phyloP scores from a whole-genome alignment of 1,140 invertebrate species.

The Sycophaga agraensis region DNA sequence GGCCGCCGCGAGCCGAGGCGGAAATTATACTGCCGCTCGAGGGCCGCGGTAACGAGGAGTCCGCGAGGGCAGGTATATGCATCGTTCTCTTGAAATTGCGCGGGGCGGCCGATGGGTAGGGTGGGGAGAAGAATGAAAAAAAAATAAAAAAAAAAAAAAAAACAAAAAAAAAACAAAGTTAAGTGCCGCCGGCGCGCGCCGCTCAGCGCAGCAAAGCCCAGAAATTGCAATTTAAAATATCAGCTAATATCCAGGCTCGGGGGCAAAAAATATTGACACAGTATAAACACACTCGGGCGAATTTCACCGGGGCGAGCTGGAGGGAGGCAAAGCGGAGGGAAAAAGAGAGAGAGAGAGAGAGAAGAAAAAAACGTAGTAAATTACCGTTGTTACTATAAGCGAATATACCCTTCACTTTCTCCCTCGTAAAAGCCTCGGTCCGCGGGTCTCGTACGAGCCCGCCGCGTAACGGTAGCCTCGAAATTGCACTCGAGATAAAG shows the following conservation, averaged over 20 bases:
- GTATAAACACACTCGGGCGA: slow-evolving; percentile 4
- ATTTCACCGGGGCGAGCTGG: not conserved
- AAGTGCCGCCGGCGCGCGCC: no score
- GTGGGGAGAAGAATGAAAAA: no score
- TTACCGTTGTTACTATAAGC: not conserved
- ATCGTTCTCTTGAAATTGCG: not conserved
- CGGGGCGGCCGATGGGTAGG: no score
- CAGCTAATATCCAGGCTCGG: not conserved
- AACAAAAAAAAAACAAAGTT: no score
- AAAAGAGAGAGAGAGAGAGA: no score
- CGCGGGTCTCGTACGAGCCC: not conserved
- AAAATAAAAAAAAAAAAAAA: no score
- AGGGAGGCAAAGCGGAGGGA: not conserved
- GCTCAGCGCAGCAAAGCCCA: not conserved
- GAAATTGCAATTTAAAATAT: slow-evolving; percentile 14
- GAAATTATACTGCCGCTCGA: no score
- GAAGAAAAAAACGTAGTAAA: slow-evolving; percentile 20
- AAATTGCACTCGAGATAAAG: slow-evolving; percentile 23
- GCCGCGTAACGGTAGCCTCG: slow-evolving; percentile 20
- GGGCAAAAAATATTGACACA: slow-evolving; percentile 21
- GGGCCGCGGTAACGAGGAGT: no score
- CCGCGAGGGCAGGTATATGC: no score
- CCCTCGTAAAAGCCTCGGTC: slow-evolving; percentile 4
- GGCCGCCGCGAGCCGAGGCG: no score
- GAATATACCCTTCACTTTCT: slow-evolving; percentile 7